phyloP scores from a whole-genome alignment of 2,113 vertebrate genomes.

The Anas platyrhynchos region DNA sequence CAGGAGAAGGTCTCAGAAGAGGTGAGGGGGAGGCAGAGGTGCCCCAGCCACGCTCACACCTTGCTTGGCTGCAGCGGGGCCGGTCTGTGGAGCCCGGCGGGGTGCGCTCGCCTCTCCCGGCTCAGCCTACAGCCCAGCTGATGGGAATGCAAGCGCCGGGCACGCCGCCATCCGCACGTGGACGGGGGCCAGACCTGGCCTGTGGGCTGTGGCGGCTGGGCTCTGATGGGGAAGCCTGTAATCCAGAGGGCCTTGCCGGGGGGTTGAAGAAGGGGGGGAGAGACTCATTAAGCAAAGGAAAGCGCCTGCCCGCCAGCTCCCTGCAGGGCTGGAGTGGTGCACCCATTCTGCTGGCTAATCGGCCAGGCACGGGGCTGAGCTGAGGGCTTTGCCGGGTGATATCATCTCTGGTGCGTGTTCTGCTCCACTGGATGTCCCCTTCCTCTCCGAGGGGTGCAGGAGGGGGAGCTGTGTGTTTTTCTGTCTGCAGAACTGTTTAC shows the following conservation, averaged over 20 bases:
- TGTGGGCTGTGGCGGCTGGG: not conserved
- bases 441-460: not conserved
- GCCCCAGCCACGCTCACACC: not conserved
- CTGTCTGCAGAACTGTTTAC: constrained; percentile 17
- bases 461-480: not conserved
- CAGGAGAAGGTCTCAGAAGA: not conserved
- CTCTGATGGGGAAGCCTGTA: constrained; percentile 49
- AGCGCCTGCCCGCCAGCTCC: constrained; percentile 12
- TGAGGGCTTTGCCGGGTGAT: constrained; percentile 15
- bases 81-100: not conserved
- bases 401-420: constrained; percentile 18
- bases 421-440: not conserved
- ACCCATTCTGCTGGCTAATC: constrained; percentile 26
- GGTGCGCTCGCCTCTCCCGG: not conserved
- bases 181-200: constrained; percentile 3
- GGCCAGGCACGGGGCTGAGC: not conserved
- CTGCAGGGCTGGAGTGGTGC: not conserved
- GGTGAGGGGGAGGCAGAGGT: accelerated
- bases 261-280: not conserved
- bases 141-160: constrained; percentile 50
- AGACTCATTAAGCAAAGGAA: constrained; percentile 34
- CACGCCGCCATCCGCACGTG: constrained; percentile 46
- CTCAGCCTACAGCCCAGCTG: not conserved
- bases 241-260: constrained; percentile 37
- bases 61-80: not conserved